Evolutionary conservation across 2,797 vertebrate genomes (phyloP).

Genomic region (Mareca strepera): DNA sequence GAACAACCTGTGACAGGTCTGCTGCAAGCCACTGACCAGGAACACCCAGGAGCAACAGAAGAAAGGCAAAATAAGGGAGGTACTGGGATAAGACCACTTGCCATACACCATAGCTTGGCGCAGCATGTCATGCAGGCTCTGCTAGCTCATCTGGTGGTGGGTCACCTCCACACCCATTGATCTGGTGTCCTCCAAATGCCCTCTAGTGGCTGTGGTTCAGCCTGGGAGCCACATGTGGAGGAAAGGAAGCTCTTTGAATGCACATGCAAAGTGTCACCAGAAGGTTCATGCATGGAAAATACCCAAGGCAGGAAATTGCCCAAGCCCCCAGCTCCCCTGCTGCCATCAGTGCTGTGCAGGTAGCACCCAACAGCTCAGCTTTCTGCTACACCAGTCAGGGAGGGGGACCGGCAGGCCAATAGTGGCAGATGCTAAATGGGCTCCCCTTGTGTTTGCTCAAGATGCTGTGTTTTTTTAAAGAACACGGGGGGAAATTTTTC

Average conservation of each 20-base stretch:
- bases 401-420: neutral
- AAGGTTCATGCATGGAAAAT: neutral
- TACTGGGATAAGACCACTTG: neutral
- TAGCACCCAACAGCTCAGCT: neutral
- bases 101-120: neutral
- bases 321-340: neutral
- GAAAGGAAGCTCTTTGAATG: neutral
- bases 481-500: neutral
- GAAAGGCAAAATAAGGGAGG: neutral
- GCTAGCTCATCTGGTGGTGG: neutral
- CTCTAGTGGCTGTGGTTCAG: slow-evolving; percentile 68
- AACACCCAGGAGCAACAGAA: neutral
- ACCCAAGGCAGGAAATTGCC: neutral
- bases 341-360: neutral
- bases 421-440: neutral
- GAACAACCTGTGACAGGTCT: neutral
- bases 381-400: neutral
- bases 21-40: neutral
- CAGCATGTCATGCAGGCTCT: neutral
- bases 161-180: neutral
- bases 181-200: slow-evolving; percentile 76
- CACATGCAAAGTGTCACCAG: neutral
- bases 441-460: neutral
- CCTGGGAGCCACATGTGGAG: neutral
- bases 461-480: neutral